A percentile compares a stretch with the other conserved stretches of the same genome.
These are phyloP conservation scores for Epistrophe eligans DNA, from an alignment of 2,888 invertebrate species.

Conservation along the genomic window DNA sequence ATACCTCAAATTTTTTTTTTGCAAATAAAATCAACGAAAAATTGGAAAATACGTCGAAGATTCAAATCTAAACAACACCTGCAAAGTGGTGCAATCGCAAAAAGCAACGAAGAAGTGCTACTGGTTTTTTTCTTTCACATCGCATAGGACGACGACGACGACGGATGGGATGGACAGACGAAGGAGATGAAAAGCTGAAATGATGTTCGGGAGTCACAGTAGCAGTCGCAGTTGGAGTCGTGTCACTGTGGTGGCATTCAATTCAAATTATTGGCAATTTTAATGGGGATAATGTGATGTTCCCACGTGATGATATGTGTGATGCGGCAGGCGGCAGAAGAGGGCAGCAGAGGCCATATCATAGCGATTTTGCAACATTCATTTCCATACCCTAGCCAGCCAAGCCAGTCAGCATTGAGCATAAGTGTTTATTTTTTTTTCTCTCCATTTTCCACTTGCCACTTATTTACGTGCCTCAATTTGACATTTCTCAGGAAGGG, in stretches of 20 bases:
- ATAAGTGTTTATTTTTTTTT: slow-evolving; percentile 1
- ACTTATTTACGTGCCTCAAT: slow-evolving; percentile 56
- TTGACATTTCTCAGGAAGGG: slow-evolving; percentile 60
- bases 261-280: slow-evolving; percentile 76
- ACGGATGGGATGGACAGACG: not conserved
- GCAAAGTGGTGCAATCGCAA: slow-evolving; percentile 70
- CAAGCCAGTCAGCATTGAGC: no score
- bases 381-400: slow-evolving; percentile 22
- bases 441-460: not conserved
- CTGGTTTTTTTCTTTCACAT: slow-evolving; percentile 56
- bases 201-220: slow-evolving; percentile 39
- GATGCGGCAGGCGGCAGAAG: not conserved
- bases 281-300: slow-evolving; percentile 72
- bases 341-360: not conserved
- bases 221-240: slow-evolving; percentile 52
- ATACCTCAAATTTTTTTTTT: not conserved
- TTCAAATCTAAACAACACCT: slow-evolving; percentile 63
- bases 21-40: slow-evolving; percentile 36
- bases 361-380: slow-evolving; percentile 52
- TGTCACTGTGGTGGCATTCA: slow-evolving; percentile 73
- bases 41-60: slow-evolving; percentile 37
- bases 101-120: slow-evolving; percentile 30
- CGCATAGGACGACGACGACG: no score
- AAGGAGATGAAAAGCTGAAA: not conserved
- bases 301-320: slow-evolving; percentile 65